Evolutionary conservation across 1,140 invertebrate species (phyloP).

Genomic region (Euwallacea fornicatus): DNA sequence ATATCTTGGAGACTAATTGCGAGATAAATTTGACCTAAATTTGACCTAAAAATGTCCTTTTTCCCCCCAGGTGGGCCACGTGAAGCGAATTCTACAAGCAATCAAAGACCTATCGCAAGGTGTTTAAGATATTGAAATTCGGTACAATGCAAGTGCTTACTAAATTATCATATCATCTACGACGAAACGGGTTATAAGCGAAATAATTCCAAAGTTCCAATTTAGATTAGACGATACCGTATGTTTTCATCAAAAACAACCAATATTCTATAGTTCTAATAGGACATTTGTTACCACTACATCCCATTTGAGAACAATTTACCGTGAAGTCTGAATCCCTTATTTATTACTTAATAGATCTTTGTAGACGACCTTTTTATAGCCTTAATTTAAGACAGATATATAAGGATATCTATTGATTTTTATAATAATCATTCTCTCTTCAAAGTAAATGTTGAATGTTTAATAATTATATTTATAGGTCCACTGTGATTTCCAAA

Average conservation of each 20-base stretch:
- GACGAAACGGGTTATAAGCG: constrained; percentile 33
- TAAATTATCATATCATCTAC: constrained; percentile 25
- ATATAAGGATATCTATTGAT: too few species aligned
- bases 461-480: constrained; percentile 28
- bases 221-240: constrained; percentile 13
- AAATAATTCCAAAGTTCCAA: constrained; percentile 23
- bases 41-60: too few species aligned
- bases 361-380: not conserved
- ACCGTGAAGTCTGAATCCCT: not conserved
- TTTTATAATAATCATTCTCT: too few species aligned
- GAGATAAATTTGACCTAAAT: not conserved
- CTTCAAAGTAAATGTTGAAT: too few species aligned
- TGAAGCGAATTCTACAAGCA: constrained; percentile 90
- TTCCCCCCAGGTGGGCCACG: constrained; percentile 65
- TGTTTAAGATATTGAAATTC: constrained; percentile 24
- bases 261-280: too few species aligned
- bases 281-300: not conserved
- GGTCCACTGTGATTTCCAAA: constrained; percentile 37
- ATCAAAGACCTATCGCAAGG: constrained; percentile 77
- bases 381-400: not conserved
- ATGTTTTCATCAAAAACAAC: constrained; percentile 18
- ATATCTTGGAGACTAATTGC: not conserved
- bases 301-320: not conserved
- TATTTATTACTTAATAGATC: too few species aligned
- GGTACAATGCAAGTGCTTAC: not conserved